A percentile compares a stretch with the other conserved stretches of the same genome.
Conservation (phyloP, 2,888 invertebrate genomes). For the Bhutanitis thaidina region DNA sequence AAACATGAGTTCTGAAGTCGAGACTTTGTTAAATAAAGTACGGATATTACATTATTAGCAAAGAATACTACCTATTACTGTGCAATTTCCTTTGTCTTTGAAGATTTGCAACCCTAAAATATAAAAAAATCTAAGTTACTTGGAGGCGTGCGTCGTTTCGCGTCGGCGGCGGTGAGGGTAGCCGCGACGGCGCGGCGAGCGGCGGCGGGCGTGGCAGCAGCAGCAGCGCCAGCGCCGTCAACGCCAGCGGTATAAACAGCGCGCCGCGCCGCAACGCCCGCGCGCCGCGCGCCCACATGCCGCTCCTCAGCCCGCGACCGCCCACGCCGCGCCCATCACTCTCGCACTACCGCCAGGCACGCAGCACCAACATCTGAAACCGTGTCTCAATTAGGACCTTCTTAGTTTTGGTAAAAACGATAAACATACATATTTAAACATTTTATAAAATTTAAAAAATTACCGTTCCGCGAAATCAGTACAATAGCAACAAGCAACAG, state of each 20-base stretch:
- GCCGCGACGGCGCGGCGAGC: conserved; percentile 37
- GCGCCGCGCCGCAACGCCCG: conserved; percentile 64
- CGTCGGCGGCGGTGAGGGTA: conserved; percentile 32
- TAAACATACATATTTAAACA: too few relatives aligned
- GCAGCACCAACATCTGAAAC: background rate
- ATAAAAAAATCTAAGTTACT: conserved; percentile 24
- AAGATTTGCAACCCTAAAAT: too few relatives aligned
- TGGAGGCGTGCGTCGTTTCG: conserved; percentile 39
- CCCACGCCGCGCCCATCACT: conserved; percentile 26
- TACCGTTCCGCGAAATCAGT: too few relatives aligned
- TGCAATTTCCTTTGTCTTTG: too few relatives aligned
- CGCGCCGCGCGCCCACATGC: conserved; percentile 63
- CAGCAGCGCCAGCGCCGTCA: conserved; percentile 75
- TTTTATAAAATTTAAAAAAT: too few relatives aligned
- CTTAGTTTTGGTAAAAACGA: too few relatives aligned
- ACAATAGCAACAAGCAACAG: too few relatives aligned
- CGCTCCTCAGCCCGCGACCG: conserved; percentile 27
- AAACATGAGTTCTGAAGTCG: too few relatives aligned
- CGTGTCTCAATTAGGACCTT: too few relatives aligned
- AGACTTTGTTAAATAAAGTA: too few relatives aligned
- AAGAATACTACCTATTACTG: too few relatives aligned
- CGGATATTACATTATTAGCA: too few relatives aligned
- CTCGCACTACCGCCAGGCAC: background rate
- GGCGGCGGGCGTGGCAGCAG: conserved; percentile 65
- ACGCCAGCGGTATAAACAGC: conserved; percentile 71